Evolutionary conservation across 1,140 invertebrate genomes (phyloP).

Genomic region (Euschistus heros): DNA sequence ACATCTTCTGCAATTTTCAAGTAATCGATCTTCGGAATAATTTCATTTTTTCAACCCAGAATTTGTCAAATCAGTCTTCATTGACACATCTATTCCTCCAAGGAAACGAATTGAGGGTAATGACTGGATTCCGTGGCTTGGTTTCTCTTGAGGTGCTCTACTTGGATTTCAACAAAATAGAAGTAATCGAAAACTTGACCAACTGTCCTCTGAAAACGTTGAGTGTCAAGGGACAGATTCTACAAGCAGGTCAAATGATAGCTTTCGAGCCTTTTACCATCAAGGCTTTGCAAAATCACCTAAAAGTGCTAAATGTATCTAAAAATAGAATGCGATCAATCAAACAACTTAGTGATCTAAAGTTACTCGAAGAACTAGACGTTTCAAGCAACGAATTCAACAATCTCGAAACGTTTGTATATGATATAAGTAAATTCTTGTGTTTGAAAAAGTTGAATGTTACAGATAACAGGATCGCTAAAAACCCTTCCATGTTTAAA

Average conservation of each 20-base stretch:
- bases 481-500: too few species aligned
- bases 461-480: too few species aligned
- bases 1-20: background rate
- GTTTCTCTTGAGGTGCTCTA: background rate
- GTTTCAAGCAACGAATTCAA: background rate
- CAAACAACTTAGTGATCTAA: background rate
- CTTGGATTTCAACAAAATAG: background rate
- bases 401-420: too few species aligned
- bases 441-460: too few species aligned
- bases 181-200: background rate
- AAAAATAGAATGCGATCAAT: background rate
- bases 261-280: background rate
- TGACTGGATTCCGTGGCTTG: background rate
- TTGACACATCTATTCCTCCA: background rate
- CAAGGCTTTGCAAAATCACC: background rate
- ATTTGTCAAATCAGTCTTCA: background rate
- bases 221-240: background rate
- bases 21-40: background rate
- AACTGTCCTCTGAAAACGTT: background rate
- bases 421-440: too few species aligned
- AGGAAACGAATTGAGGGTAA: background rate
- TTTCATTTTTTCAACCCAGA: background rate
- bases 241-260: background rate
- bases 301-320: background rate
- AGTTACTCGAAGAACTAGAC: background rate